Percentiles rank a stretch among this genome's conserved stretches.
phyloP scores from a whole-genome alignment of 2,797 vertebrate genomes.

The Myiotriccus ornatus region DNA sequence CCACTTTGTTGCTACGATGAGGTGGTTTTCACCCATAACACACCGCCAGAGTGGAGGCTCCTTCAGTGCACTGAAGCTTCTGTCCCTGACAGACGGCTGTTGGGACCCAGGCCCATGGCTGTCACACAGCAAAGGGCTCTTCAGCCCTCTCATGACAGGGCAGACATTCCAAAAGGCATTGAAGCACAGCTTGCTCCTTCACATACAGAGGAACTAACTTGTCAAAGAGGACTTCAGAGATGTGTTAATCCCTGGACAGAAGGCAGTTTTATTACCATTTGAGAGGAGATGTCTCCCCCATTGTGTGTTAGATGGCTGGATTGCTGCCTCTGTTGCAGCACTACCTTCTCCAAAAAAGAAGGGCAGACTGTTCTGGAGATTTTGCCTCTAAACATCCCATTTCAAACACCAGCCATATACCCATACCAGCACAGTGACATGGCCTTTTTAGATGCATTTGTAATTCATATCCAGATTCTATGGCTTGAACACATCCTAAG shows the following conservation, averaged over 20 bases:
- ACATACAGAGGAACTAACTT: neutral
- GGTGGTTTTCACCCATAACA: neutral
- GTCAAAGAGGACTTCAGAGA: neutral
- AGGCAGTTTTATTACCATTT: neutral
- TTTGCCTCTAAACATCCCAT: neutral
- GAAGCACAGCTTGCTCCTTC: neutral
- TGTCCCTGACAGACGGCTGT: neutral
- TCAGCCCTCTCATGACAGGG: neutral
- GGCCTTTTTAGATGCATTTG: neutral
- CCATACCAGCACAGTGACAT: neutral
- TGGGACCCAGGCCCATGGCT: neutral
- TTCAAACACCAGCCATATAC: neutral
- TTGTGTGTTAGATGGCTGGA: neutral
- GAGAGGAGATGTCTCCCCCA: neutral
- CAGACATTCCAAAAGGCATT: neutral
- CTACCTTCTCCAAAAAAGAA: neutral
- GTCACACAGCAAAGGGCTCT: neutral
- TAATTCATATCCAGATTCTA: conserved; percentile 17
- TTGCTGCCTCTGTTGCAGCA: neutral
- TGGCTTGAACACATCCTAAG: neutral
- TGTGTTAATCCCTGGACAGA: neutral
- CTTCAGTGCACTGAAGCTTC: rapidly evolving
- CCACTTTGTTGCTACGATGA: neutral
- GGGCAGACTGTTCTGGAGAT: neutral
- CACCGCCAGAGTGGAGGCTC: neutral